Conservation (phyloP, 1,140 invertebrate genomes). For the Temnothorax curvispinosus region DNA sequence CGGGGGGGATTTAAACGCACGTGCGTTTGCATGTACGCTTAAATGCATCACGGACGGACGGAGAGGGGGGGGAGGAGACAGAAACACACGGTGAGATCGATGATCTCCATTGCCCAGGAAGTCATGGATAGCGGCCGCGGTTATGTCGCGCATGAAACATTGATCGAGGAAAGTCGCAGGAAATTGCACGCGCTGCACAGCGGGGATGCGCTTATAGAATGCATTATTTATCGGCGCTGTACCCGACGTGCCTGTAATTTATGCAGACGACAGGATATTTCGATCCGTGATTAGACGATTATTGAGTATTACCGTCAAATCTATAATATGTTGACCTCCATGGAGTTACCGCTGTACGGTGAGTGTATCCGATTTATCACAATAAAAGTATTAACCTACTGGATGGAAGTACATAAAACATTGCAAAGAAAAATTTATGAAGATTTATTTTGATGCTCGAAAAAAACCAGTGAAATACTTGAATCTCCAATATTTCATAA, state of each 20-base stretch:
- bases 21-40: constrained; percentile 63
- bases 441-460: background rate
- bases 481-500: background rate
- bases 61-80: background rate
- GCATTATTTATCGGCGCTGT: constrained; percentile 55
- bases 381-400: background rate
- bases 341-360: background rate
- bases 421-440: background rate
- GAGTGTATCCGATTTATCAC: background rate
- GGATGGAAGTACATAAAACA: background rate
- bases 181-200: constrained; percentile 64
- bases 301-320: constrained; percentile 33
- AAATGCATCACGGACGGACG: constrained; percentile 50
- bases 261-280: constrained; percentile 46
- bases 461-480: background rate
- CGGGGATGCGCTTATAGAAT: constrained; percentile 56
- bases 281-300: constrained; percentile 53
- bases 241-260: constrained; percentile 43
- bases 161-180: constrained; percentile 66
- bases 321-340: background rate
- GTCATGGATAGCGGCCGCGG: constrained; percentile 50
- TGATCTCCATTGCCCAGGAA: constrained; percentile 56
- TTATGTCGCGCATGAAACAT: constrained; percentile 56
- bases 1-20: constrained; percentile 52
- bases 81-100: constrained; percentile 46